Conservation (phyloP, 2,888 invertebrate species). For the Nebria salina region DNA sequence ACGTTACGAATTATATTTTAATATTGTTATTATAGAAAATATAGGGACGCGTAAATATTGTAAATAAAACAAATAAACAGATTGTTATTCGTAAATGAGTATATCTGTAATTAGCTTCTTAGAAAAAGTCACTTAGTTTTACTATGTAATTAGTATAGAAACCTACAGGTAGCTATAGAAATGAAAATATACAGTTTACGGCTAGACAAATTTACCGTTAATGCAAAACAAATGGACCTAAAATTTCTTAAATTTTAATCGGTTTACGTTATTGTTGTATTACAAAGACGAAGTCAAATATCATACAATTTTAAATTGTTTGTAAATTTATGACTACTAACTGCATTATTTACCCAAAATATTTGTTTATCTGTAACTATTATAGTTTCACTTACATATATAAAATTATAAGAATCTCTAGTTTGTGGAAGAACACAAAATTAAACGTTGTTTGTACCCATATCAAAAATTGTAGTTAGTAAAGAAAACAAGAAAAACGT, state of each 20-base stretch:
- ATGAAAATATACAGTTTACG: not conserved
- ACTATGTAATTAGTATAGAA: not conserved
- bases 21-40: no score
- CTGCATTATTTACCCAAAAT: not conserved
- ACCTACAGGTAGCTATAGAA: not conserved
- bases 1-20: no score
- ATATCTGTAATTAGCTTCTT: not conserved
- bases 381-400: no score
- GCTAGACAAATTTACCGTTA: not conserved
- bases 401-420: no score
- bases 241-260: not conserved
- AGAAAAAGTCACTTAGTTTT: not conserved
- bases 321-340: not conserved
- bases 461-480: no score
- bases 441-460: no score
- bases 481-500: no score
- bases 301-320: not conserved
- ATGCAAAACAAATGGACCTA: not conserved
- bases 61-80: not conserved
- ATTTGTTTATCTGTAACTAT: not conserved
- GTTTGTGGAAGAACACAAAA: no score
- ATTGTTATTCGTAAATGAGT: not conserved
- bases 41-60: no score
- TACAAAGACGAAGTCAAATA: not conserved
- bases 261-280: not conserved